Evolutionary conservation across 2,888 invertebrate species (phyloP), one percentile per base, ranked within the genome.

Genomic region (Chaetogeoica ovagalla): DNA sequence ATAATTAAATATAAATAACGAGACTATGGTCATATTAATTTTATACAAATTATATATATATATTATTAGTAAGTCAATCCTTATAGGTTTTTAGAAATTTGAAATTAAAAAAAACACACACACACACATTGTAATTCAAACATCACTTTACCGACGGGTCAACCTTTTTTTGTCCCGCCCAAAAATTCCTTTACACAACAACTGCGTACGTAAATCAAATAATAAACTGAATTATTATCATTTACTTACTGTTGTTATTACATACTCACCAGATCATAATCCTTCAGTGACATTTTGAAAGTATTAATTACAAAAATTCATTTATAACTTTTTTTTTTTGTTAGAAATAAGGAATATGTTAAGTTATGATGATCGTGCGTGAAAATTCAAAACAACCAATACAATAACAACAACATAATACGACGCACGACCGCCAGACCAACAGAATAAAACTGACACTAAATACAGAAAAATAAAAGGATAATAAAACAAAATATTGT

Each of bases 211-310:
- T 57, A 39, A 63, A 57, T 21, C 7, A 17, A 48, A 48, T 48
- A 13, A 48, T 48, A 7, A 48, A 55, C 30, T 30, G 2, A 15
- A 48, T 21, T 48, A 48, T 21, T 48, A 0, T 21, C n/a, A 66
- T 0, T 63, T 19, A 0, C 39, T 57, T 37, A 55, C 23, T 37
- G 30, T 9, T 37, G 30, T 9, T 59, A 55, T 15, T 66, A 15
- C 57, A 30, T 39, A 79, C 30, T 79, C 19, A 79, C 79, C 39
- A 79, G 39, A 63, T 79, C 79, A 70, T 71, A 79, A 71, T 79
- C 79, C 43, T 79, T 70, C 0, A 70, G 70, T 17, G 70, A 2
- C 79, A 79, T 79, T 71, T 79, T 13, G 9, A 30, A 15, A 66
- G 57, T 65, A 48, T 30, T 43, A 59, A 43, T 59, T 43, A 59